phyloP scores from a whole-genome alignment of 2,888 invertebrate species.

The Bembecia ichneumoniformis region DNA sequence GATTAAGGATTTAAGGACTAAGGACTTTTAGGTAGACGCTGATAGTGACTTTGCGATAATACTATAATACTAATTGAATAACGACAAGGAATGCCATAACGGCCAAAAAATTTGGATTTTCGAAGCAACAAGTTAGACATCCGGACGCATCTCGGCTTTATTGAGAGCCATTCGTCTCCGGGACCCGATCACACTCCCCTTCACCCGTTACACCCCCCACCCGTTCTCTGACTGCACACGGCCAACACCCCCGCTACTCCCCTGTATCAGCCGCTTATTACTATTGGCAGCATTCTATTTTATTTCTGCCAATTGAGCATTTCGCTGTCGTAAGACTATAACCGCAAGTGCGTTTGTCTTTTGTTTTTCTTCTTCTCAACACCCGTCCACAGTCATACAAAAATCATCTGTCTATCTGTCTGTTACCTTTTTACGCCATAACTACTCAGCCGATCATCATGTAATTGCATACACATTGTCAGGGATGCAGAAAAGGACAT shows the following conservation, averaged over 20 bases:
- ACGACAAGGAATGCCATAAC: slow-evolving; percentile 12
- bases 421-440: too few relatives aligned
- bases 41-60: too few relatives aligned
- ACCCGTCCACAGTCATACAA: too few relatives aligned
- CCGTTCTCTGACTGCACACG: slow-evolving; percentile 3
- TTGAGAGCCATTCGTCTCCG: slow-evolving; percentile 52
- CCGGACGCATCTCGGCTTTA: slow-evolving; percentile 45
- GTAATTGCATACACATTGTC: too few relatives aligned
- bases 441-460: too few relatives aligned
- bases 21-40: too few relatives aligned
- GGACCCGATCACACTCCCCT: slow-evolving; percentile 25
- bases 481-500: too few relatives aligned
- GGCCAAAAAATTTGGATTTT: slow-evolving; percentile 25
- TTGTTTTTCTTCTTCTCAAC: too few relatives aligned
- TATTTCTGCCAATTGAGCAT: slow-evolving; percentile 19
- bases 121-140: slow-evolving; percentile 60
- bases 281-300: slow-evolving; percentile 20
- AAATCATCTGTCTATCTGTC: too few relatives aligned
- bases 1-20: too few relatives aligned
- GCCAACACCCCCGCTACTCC: not conserved
- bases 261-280: slow-evolving; percentile 18
- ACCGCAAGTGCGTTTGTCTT: not conserved
- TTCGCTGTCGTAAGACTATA: slow-evolving; percentile 9
- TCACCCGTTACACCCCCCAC: slow-evolving; percentile 4
- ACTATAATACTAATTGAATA: not conserved